Conservation (phyloP, 1,140 invertebrate genomes). For the Pseudomyrmex sp. region DNA sequence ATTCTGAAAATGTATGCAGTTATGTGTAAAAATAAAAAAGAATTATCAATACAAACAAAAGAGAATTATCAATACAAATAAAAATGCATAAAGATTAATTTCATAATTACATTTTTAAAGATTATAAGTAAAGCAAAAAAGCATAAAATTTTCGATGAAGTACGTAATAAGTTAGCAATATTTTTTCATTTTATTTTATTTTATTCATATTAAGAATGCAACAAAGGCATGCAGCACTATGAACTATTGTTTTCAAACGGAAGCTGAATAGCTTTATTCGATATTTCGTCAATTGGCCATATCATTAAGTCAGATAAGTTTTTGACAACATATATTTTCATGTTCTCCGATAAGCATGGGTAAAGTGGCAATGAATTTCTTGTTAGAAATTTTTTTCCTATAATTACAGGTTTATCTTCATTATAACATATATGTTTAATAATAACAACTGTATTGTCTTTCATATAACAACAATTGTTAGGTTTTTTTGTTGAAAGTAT, state of each 20-base stretch:
- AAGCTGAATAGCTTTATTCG: constrained; percentile 20
- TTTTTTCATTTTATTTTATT: no score
- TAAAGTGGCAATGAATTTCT: constrained; percentile 13
- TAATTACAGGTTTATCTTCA: neutral
- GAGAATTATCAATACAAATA: no score
- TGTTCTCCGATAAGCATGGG: neutral
- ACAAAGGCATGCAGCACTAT: neutral
- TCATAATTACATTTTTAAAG: no score
- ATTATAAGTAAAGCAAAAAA: no score
- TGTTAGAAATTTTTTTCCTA: constrained; percentile 2
- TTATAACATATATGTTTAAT: constrained; percentile 18
- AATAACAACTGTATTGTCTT: constrained; percentile 21
- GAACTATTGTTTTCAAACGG: neutral
- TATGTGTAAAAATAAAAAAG: no score
- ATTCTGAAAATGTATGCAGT: no score
- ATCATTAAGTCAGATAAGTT: neutral
- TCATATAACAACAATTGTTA: constrained; percentile 24
- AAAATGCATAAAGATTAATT: no score
- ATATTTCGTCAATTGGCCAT: neutral
- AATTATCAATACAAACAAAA: no score
- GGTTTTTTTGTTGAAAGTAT: neutral
- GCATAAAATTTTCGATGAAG: no score
- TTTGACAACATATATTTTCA: neutral
- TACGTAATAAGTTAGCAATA: no score
- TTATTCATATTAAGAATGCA: neutral